A percentile compares a stretch with the other conserved stretches of the same genome.
Conservation (phyloP, 2,797 vertebrate species). For the Gallirallus australis region DNA sequence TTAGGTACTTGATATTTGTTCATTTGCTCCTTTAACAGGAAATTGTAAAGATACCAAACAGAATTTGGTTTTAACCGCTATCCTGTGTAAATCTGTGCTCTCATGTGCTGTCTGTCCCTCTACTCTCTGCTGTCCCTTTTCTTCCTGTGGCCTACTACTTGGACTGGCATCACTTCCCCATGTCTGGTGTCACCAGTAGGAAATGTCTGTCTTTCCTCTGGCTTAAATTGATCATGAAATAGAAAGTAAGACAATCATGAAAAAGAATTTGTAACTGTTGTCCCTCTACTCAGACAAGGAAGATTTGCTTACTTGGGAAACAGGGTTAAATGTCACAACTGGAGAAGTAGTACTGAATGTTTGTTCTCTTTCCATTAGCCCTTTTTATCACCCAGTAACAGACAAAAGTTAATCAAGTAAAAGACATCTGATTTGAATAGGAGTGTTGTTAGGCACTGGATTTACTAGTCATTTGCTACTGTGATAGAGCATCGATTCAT, state of each 20-base stretch:
- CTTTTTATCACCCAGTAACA: not conserved
- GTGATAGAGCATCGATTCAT: not conserved
- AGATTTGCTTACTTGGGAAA: not conserved
- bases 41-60: not conserved
- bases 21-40: not conserved
- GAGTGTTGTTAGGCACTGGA: not conserved
- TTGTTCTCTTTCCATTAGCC: not conserved
- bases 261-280: not conserved
- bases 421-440: not conserved
- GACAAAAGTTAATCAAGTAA: not conserved
- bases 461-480: not conserved
- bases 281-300: not conserved
- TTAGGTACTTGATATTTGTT: not conserved
- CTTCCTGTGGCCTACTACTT: not conserved
- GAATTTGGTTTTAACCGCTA: not conserved
- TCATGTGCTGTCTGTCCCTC: not conserved
- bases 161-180: not conserved
- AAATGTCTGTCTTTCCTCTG: not conserved
- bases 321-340: not conserved
- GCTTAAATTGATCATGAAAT: not conserved
- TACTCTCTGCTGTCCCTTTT: not conserved
- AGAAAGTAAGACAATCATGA: not conserved
- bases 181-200: not conserved
- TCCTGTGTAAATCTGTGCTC: not conserved
- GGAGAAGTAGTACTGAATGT: not conserved